These are phyloP conservation scores for Seriola rivoliana DNA, from an alignment of 2,113 vertebrate species.

Conservation along the genomic window DNA sequence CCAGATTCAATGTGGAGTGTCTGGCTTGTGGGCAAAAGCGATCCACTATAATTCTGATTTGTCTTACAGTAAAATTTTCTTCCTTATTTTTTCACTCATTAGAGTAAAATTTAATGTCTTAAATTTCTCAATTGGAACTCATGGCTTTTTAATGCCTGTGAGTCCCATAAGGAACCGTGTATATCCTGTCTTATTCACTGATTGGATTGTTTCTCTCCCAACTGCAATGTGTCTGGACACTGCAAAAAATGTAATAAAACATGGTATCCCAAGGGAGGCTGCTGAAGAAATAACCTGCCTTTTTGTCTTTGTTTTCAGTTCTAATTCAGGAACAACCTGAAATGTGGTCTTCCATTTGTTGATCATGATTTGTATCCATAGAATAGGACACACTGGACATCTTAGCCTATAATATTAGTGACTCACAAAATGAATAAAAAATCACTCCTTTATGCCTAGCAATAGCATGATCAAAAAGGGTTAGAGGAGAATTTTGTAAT, in stretches of 20 bases:
- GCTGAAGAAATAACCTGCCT: conserved; percentile 47
- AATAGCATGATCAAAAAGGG: no score
- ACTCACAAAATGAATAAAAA: not conserved
- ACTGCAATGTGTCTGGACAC: conserved; percentile 77
- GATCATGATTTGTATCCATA: no score
- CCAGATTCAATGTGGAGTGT: conserved; percentile 58
- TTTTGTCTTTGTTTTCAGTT: conserved; percentile 30
- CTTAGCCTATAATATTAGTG: no score
- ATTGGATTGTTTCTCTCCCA: conserved; percentile 71
- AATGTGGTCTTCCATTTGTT: not conserved
- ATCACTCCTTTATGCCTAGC: no score
- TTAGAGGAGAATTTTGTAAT: no score
- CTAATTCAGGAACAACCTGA: not conserved
- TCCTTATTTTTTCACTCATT: conserved; percentile 54
- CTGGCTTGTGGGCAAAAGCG: conserved; percentile 52
- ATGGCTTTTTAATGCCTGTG: conserved; percentile 52
- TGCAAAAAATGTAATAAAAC: conserved; percentile 76
- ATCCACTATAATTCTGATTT: conserved; percentile 64
- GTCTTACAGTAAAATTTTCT: conserved; percentile 38
- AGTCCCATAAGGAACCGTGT: conserved; percentile 66
- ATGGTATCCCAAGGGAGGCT: conserved; percentile 68
- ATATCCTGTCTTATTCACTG: conserved; percentile 71
- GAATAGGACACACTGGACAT: no score
- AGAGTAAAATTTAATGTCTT: conserved; percentile 57
- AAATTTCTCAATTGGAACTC: conserved; percentile 59